Evolutionary conservation across 2,113 vertebrate genomes (phyloP).

Genomic region (Lynx canadensis): DNA sequence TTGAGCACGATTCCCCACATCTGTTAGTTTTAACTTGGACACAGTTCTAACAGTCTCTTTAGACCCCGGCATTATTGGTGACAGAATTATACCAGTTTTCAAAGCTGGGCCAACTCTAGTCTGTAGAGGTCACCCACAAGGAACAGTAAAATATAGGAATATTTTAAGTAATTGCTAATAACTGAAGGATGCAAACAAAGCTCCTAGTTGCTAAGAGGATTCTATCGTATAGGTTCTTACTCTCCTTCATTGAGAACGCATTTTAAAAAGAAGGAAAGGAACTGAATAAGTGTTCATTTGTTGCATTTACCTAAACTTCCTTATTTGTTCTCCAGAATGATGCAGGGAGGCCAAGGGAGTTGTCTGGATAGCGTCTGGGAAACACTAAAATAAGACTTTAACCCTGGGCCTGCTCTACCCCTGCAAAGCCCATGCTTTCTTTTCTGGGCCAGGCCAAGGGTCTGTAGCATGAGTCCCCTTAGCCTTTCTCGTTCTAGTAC

Average conservation of each 20-base stretch:
- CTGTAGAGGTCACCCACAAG: neutral
- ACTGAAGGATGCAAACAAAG: neutral
- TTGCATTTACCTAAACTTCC: neutral
- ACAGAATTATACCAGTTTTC: neutral
- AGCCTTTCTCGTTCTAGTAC: neutral
- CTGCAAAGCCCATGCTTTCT: too few species aligned
- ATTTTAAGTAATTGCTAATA: neutral
- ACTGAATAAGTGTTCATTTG: neutral
- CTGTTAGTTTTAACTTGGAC: neutral
- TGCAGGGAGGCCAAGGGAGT: neutral
- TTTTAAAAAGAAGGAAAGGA: neutral
- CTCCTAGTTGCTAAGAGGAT: neutral
- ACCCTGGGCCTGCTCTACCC: neutral
- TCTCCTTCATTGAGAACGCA: neutral
- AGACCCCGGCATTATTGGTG: neutral
- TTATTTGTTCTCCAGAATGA: neutral
- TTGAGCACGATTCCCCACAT: neutral
- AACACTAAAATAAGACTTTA: neutral
- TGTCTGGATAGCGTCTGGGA: neutral
- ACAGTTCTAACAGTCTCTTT: neutral
- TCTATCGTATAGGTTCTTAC: neutral
- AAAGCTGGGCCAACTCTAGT: neutral
- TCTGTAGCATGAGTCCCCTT: accelerated
- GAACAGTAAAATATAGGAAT: neutral
- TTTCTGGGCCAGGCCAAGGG: too few species aligned